Conservation (phyloP, 2,888 invertebrate species). For the Ctena decussata region DNA sequence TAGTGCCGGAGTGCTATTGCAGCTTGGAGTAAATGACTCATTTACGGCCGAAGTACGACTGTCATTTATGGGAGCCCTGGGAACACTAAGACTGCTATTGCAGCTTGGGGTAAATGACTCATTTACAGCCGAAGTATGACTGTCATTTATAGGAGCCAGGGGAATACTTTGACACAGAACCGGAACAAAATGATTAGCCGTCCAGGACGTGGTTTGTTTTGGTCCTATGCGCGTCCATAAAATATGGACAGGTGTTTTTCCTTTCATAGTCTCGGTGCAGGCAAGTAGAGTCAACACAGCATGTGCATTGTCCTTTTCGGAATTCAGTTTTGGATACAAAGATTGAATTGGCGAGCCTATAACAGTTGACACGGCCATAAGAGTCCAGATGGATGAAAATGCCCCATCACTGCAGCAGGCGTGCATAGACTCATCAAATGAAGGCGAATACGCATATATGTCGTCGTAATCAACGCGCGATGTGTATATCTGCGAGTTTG, state of each 20-base stretch:
- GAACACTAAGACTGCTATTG: too few relatives aligned
- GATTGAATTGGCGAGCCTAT: conserved; percentile 1
- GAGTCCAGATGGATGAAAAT: neutral
- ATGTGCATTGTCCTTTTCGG: neutral
- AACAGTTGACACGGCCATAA: neutral
- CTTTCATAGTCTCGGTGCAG: neutral
- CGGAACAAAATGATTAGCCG: neutral
- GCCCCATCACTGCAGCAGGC: neutral
- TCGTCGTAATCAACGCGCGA: neutral
- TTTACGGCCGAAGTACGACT: too few relatives aligned
- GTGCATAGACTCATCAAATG: neutral
- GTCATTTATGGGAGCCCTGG: too few relatives aligned
- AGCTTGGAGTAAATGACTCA: too few relatives aligned
- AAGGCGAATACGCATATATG: neutral
- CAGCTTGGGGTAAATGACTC: too few relatives aligned
- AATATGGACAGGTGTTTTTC: neutral
- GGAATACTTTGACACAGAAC: neutral
- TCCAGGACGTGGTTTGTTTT: neutral
- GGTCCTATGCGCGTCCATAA: neutral
- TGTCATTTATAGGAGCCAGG: too few relatives aligned
- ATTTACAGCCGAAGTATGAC: too few relatives aligned
- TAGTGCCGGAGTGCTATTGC: too few relatives aligned
- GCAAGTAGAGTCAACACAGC: neutral
- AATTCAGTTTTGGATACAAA: neutral
- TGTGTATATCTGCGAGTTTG: neutral